phyloP scores from a whole-genome alignment of 2,113 vertebrate genomes.

The Lota lota region DNA sequence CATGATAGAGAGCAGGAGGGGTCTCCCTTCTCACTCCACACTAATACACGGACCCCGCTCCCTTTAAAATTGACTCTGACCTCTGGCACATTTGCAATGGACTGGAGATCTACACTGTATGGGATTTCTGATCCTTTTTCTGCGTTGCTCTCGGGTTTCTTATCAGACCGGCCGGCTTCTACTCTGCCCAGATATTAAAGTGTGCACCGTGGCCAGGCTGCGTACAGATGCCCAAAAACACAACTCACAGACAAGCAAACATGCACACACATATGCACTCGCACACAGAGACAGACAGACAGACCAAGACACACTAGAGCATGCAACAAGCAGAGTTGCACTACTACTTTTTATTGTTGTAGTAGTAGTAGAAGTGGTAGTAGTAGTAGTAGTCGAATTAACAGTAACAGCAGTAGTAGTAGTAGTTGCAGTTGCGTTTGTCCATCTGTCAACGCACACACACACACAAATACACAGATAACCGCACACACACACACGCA shows the following conservation, averaged over 20 bases:
- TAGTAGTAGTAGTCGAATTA: too few species aligned
- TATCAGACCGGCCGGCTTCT: conserved; percentile 49
- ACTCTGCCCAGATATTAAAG: conserved; percentile 62
- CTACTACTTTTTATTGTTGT: too few species aligned
- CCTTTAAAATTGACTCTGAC: conserved; percentile 73
- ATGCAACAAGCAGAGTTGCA: neutral
- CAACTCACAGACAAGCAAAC: neutral
- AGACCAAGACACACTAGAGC: neutral
- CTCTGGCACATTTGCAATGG: conserved; percentile 69
- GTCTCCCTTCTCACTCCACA: conserved; percentile 62
- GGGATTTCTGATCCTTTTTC: conserved; percentile 56
- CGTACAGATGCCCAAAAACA: conserved; percentile 18
- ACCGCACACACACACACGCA: conserved; percentile 2
- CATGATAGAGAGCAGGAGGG: conserved; percentile 64
- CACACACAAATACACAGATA: neutral
- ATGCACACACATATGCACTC: conserved; percentile 4
- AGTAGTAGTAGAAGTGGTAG: too few species aligned
- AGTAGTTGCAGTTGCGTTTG: too few species aligned
- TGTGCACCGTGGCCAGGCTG: conserved; percentile 35
- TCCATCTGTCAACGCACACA: neutral
- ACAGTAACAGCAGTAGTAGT: too few species aligned
- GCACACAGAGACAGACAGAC: neutral
- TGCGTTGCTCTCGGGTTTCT: conserved; percentile 37
- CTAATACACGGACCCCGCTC: conserved; percentile 70
- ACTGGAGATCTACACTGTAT: conserved; percentile 65